Conservation (phyloP, 1,140 invertebrate genomes). For the Ostrea edulis region DNA sequence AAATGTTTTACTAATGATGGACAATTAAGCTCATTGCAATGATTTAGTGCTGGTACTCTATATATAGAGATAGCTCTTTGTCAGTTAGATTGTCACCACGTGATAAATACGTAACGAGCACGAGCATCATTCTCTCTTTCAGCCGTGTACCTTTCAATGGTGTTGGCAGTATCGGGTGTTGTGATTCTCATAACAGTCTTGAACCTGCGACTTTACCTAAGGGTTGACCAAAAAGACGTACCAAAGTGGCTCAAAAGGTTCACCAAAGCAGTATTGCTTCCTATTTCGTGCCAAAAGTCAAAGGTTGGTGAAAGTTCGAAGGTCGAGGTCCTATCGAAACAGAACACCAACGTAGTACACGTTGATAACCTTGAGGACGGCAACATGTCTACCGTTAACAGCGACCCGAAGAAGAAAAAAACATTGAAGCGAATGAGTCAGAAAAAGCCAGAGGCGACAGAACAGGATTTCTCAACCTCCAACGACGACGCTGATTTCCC, state of each 20-base stretch:
- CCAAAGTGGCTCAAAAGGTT: slow-evolving; percentile 15
- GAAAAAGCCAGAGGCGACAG: neutral
- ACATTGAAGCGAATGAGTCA: slow-evolving; percentile 3
- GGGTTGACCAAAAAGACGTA: neutral
- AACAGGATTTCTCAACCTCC: neutral
- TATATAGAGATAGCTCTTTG: too few species aligned
- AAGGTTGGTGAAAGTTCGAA: neutral
- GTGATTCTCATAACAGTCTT: slow-evolving; percentile 3
- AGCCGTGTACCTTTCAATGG: neutral
- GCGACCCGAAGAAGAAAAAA: neutral
- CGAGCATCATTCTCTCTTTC: neutral
- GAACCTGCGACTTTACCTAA: neutral
- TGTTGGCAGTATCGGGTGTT: neutral
- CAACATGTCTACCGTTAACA: neutral
- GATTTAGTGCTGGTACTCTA: too few species aligned
- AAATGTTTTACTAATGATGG: too few species aligned
- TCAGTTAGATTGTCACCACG: neutral
- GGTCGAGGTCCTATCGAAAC: neutral
- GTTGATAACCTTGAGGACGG: neutral
- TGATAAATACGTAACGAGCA: neutral
- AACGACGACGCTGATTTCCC: neutral
- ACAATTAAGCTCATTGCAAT: too few species aligned
- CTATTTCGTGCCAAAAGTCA: neutral
- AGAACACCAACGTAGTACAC: neutral
- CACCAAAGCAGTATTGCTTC: neutral